These are phyloP conservation scores for Dasysyrphus albostriatus DNA, from an alignment of 2,888 invertebrate species.

Conservation along the genomic window DNA sequence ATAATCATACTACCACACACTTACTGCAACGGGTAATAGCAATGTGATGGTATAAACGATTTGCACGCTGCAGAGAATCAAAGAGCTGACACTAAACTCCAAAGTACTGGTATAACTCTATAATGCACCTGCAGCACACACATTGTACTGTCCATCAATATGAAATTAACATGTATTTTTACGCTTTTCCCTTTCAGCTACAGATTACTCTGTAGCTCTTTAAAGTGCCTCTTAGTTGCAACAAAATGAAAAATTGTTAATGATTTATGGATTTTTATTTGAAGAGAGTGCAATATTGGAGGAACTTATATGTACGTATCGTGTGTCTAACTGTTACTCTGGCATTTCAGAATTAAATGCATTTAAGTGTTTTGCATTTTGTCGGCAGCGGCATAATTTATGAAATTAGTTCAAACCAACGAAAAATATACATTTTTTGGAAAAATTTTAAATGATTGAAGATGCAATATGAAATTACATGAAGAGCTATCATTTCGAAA, in stretches of 20 bases:
- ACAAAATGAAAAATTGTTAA: background rate
- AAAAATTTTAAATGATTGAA: background rate
- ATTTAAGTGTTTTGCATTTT: conserved; percentile 10
- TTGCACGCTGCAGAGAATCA: conserved; percentile 31
- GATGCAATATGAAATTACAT: background rate
- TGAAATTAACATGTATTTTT: conserved; percentile 40
- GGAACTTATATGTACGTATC: background rate
- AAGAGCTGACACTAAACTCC: conserved; percentile 10
- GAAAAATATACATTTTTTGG: background rate
- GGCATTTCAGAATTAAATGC: conserved; percentile 6
- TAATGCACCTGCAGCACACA: background rate
- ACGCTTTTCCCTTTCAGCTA: conserved; percentile 42
- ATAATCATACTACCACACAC: conserved; percentile 11
- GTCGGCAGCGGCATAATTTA: background rate
- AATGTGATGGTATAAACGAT: conserved; percentile 40
- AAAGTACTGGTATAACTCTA: background rate
- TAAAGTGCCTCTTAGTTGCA: conserved; percentile 8
- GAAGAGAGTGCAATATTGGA: background rate
- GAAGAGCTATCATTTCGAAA: conserved; percentile 6
- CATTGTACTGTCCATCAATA: conserved; percentile 23
- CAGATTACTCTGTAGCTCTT: background rate
- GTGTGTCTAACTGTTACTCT: conserved; percentile 2
- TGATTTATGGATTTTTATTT: conserved; percentile 34
- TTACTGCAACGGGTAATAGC: background rate
- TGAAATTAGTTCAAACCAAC: conserved; percentile 28